phyloP scores from a whole-genome alignment of 2,113 vertebrate genomes.

The Spea multiplicata region DNA sequence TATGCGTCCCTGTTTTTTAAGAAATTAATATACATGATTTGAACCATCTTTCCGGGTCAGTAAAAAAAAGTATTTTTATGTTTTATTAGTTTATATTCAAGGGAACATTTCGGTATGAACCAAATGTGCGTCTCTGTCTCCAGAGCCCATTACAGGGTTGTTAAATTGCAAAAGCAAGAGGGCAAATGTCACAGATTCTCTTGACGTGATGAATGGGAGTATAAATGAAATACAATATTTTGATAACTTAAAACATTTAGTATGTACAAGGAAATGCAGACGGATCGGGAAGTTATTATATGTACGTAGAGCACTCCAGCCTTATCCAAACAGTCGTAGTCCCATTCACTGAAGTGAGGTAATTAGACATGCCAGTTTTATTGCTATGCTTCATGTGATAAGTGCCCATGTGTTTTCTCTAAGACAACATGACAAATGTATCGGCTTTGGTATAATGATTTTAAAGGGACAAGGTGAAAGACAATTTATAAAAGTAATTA shows the following conservation, averaged over 20 bases:
- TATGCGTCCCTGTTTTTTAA: background rate
- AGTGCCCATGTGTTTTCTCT: background rate
- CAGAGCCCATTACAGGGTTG: slow-evolving; percentile 8
- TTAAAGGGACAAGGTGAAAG: background rate
- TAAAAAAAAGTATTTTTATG: background rate
- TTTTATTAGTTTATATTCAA: background rate
- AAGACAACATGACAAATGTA: background rate
- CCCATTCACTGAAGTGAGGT: background rate
- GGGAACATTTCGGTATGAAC: background rate
- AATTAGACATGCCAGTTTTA: background rate
- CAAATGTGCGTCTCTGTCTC: background rate
- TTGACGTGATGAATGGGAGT: slow-evolving; percentile 4
- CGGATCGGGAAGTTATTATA: slow-evolving; percentile 2
- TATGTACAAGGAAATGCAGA: background rate
- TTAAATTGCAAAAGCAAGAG: background rate
- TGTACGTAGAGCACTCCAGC: background rate
- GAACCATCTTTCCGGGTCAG: background rate
- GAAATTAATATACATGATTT: background rate
- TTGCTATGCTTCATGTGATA: background rate
- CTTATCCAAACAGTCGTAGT: background rate
- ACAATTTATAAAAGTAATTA: background rate
- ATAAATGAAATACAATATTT: slow-evolving; percentile 9
- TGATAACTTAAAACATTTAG: slow-evolving; percentile 6
- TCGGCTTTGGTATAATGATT: background rate
- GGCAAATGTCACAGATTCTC: background rate